These are phyloP conservation scores for Monarcha castaneiventris DNA, from an alignment of 2,113 vertebrate genomes.

Conservation along the genomic window DNA sequence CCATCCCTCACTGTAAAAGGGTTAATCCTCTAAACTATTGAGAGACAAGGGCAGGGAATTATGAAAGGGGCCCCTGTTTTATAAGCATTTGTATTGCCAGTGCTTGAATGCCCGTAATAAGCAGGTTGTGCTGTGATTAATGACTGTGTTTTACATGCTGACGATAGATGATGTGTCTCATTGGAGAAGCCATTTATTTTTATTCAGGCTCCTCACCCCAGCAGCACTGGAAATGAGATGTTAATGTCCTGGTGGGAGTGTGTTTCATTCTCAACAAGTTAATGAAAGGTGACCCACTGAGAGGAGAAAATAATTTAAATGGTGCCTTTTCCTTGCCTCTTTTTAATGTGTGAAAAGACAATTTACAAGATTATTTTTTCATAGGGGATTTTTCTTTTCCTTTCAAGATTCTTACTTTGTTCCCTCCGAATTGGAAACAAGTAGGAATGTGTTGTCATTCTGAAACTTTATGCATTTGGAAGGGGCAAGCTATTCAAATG, in stretches of 20 bases:
- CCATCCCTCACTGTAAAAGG: constrained; percentile 51
- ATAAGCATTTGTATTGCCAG: constrained; percentile 28
- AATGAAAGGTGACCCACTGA: not conserved
- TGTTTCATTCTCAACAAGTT: not conserved
- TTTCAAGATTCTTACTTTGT: not conserved
- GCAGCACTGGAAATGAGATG: constrained; percentile 35
- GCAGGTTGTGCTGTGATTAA: constrained; percentile 42
- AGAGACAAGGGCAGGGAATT: constrained; percentile 47
- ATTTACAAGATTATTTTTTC: not conserved
- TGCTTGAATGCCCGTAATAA: constrained; percentile 50
- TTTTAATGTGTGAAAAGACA: not conserved
- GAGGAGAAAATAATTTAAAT: not conserved
- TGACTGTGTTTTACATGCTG: not conserved
- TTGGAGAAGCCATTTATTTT: constrained; percentile 44
- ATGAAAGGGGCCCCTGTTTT: constrained; percentile 27
- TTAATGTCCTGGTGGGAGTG: not conserved
- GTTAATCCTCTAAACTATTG: constrained; percentile 56
- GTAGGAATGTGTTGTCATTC: not conserved
- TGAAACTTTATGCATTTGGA: not conserved
- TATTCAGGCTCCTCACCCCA: constrained; percentile 1
- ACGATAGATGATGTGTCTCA: not conserved
- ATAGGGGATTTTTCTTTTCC: not conserved
- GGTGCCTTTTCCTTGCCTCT: not conserved
- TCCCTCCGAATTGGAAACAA: not conserved
- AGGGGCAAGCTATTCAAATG: not conserved